Evolutionary conservation across 2,113 vertebrate genomes (phyloP), one percentile per base, ranked within the genome.

Genomic region (Trematocara marginatum): DNA sequence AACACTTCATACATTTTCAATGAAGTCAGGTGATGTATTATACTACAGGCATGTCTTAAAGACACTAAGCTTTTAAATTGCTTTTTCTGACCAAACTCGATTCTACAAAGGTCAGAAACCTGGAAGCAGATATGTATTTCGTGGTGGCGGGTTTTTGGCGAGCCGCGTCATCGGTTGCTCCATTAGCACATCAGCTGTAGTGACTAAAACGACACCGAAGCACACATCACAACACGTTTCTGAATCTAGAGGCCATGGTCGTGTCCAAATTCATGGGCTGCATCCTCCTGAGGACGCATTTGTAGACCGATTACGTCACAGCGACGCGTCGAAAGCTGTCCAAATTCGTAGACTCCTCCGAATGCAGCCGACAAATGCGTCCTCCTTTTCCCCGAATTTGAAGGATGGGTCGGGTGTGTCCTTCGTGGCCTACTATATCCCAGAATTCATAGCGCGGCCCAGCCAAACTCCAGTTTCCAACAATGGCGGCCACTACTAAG

Each of bases 171-270:
- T 79, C 29, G 51, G 45, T 53, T 3, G 40, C 86, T 53, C 69
- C 20, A 54, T 18, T 15, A 11, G 38, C 18, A 40, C 20, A 12
- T 26, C 11, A 29, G 13, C 26, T 29, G 23, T 29, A 56, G 23
- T 13, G 23, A 66, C 3, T 40, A 11, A 7, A n/a, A 40, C 6
- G 10, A 38, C 10, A 38, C 9, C 6, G 11, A 40, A 15, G 64
- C 64, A 0, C 20, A 20, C 10, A 2, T 6, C 20, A 26, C 11
- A 54, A 6, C n/a, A 0, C n/a, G 1, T 11, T 23, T 23, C 52
- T 54, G 23, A n/a, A 7, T n/a, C 5, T 4, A n/a, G 51, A 13
- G 6, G 23, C 11, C 26, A 29, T 4, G 26, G 26, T 29, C 26
- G 26, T 29, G 26, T 29, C 26, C 26, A 29, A 29, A 29, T 29